These are phyloP conservation scores for Gryllus bimaculatus DNA, from an alignment of 1,140 invertebrate genomes.

Conservation along the genomic window DNA sequence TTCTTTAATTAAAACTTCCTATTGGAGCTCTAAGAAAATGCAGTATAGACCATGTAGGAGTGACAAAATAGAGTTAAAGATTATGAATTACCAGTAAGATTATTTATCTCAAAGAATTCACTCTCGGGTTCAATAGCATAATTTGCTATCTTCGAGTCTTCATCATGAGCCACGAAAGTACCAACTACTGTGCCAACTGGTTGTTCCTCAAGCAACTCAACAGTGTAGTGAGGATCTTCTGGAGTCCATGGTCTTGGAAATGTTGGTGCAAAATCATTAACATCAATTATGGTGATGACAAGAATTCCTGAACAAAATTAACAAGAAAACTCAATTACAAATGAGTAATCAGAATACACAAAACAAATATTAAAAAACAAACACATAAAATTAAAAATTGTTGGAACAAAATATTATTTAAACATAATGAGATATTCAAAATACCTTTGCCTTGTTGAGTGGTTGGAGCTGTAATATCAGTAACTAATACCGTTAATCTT, in stretches of 20 bases:
- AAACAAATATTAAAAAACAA: background rate
- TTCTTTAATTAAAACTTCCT: too few species aligned
- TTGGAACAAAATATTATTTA: background rate
- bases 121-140: constrained; percentile 61
- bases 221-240: constrained; percentile 53
- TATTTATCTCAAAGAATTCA: constrained; percentile 68
- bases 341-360: background rate
- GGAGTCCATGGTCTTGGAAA: constrained; percentile 64
- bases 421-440: constrained; percentile 7
- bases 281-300: constrained; percentile 78
- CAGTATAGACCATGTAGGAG: background rate
- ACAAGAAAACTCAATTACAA: background rate
- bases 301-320: constrained; percentile 50
- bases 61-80: background rate
- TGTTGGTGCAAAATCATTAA: constrained; percentile 52
- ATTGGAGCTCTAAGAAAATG: background rate
- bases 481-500: constrained; percentile 66
- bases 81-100: constrained; percentile 47
- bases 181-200: constrained; percentile 68
- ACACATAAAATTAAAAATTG: background rate
- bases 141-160: constrained; percentile 69
- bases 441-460: constrained; percentile 67
- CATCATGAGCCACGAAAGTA: constrained; percentile 70
- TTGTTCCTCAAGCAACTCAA: constrained; percentile 73
- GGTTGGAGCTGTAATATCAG: constrained; percentile 65